A percentile compares a stretch with the other conserved stretches of the same genome.
Evolutionary conservation across 2,888 invertebrate species (phyloP).

Genomic region (Lasioglossum marginatum): DNA sequence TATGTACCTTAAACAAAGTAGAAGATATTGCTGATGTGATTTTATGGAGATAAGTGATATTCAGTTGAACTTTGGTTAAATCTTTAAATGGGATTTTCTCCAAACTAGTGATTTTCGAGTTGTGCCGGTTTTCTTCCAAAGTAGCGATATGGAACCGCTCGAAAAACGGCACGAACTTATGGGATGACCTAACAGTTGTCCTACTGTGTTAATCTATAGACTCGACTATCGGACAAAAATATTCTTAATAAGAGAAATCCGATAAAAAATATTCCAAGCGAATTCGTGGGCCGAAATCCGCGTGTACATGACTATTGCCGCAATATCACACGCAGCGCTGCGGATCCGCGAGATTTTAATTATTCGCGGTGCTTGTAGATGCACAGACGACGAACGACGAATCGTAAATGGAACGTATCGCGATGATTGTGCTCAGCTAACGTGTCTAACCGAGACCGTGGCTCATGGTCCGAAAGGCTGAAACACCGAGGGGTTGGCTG

Average conservation of each 20-base stretch:
- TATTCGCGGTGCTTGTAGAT: background rate
- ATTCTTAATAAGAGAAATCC: background rate
- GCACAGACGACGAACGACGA: background rate
- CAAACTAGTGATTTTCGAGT: no score
- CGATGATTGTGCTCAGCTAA: conserved; percentile 11
- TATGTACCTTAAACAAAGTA: no score
- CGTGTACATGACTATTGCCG: background rate
- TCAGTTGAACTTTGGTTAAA: no score
- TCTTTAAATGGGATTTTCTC: no score
- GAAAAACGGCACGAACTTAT: no score
- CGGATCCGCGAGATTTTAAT: conserved; percentile 18
- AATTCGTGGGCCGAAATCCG: background rate
- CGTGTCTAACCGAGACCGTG: conserved; percentile 15
- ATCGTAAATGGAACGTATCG: conserved; percentile 17
- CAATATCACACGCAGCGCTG: background rate
- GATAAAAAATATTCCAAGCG: background rate
- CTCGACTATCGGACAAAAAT: background rate
- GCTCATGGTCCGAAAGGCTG: conserved; percentile 16
- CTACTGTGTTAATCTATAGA: no score
- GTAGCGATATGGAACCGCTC: no score
- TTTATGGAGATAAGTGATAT: no score
- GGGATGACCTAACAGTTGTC: no score
- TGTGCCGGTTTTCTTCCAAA: no score
- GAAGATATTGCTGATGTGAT: no score
- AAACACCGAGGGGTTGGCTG: conserved; percentile 30